Conservation (phyloP, 2,113 vertebrate species). For the Ptilonorhynchus violaceus region DNA sequence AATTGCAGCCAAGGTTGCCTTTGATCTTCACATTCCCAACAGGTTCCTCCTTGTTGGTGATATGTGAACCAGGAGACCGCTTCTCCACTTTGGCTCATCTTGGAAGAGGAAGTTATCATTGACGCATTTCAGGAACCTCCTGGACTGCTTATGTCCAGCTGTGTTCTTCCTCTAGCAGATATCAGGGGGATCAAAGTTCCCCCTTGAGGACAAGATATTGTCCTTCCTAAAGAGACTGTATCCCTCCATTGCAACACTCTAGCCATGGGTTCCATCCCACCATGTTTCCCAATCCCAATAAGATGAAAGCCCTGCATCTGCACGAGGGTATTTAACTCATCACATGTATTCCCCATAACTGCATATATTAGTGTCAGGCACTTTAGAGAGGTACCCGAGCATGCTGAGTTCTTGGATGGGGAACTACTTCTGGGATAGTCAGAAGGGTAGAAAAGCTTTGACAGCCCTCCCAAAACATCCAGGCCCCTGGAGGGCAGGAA, state of each 20-base stretch:
- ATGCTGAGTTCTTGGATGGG: neutral
- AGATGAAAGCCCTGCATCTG: neutral
- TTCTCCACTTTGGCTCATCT: neutral
- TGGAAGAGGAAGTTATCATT: neutral
- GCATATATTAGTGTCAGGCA: neutral
- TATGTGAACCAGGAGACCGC: neutral
- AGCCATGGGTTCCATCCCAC: accelerated
- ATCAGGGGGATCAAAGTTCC: neutral
- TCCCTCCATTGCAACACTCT: neutral
- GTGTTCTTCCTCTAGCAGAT: neutral
- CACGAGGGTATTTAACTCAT: neutral
- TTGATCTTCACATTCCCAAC: neutral
- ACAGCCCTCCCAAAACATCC: neutral
- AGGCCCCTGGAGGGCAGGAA: neutral
- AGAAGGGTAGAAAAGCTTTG: neutral
- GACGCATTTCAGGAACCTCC: neutral
- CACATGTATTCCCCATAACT: neutral
- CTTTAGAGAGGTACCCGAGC: neutral
- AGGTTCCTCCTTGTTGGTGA: neutral
- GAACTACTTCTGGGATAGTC: neutral
- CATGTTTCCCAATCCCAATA: neutral
- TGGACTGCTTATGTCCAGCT: neutral
- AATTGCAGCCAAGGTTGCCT: neutral
- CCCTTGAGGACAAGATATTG: neutral
- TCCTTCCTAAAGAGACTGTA: neutral